These are phyloP conservation scores for Cydia splendana DNA, from an alignment of 1,140 invertebrate species.

Conservation along the genomic window DNA sequence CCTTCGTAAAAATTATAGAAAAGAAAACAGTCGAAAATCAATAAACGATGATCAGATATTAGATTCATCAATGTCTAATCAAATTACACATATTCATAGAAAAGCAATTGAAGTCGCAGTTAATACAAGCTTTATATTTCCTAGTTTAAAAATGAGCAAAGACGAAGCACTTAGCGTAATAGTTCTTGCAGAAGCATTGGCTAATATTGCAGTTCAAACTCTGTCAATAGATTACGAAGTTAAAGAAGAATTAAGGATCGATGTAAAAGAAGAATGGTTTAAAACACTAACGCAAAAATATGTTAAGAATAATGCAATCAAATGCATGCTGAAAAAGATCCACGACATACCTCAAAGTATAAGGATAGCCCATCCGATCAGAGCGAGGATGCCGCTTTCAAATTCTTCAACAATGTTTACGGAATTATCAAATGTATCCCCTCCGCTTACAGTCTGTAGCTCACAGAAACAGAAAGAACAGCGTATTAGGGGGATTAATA, in stretches of 20 bases:
- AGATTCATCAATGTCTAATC: background rate
- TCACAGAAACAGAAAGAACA: constrained; percentile 39
- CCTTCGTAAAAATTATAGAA: constrained; percentile 60
- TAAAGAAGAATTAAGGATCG: background rate
- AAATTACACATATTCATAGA: background rate
- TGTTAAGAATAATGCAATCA: constrained; percentile 4
- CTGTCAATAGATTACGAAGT: background rate
- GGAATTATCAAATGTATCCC: constrained; percentile 43
- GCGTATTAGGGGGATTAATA: background rate
- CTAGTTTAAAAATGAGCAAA: background rate
- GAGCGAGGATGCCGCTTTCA: background rate
- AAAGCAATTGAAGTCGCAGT: background rate
- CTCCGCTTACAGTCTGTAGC: constrained; percentile 46
- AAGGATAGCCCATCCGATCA: background rate
- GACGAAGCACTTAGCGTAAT: background rate
- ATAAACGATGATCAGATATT: constrained; percentile 8
- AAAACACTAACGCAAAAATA: background rate
- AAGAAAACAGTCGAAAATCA: constrained; percentile 34
- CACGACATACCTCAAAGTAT: background rate
- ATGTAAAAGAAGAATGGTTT: constrained; percentile 1
- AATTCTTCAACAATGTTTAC: constrained; percentile 37
- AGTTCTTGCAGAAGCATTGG: background rate
- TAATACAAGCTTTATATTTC: background rate
- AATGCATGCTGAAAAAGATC: background rate
- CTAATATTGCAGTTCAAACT: background rate